Conservation (phyloP, 1,140 invertebrate genomes). For the Ganaspis sp. region DNA sequence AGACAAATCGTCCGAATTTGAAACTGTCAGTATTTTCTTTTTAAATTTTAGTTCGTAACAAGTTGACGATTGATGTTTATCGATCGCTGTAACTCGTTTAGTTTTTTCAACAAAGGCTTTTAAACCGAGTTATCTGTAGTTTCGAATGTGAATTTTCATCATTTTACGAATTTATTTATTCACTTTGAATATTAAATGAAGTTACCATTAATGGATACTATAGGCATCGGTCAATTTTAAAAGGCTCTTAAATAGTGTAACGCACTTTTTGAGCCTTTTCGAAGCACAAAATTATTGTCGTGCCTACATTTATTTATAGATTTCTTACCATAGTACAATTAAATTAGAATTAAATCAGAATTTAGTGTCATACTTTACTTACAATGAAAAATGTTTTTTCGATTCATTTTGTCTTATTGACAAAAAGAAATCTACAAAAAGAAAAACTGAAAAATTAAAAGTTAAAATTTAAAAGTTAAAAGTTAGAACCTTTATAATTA, state of each 20-base stretch:
- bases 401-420: too few species aligned
- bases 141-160: constrained; percentile 45
- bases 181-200: constrained; percentile 53
- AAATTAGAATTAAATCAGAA: constrained; percentile 30
- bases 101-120: constrained; percentile 5
- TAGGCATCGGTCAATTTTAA: background rate
- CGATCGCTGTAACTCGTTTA: background rate
- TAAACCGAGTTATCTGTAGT: background rate
- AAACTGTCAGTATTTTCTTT: constrained; percentile 42
- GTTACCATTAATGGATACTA: constrained; percentile 44
- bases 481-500: too few species aligned
- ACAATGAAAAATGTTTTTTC: too few species aligned
- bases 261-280: background rate
- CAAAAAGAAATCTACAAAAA: too few species aligned
- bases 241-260: background rate
- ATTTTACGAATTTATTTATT: constrained; percentile 67
- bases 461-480: too few species aligned
- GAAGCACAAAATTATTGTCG: background rate
- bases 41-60: background rate
- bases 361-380: constrained; percentile 32
- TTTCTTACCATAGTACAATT: constrained; percentile 17
- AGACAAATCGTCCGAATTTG: constrained; percentile 31
- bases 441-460: too few species aligned
- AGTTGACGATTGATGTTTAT: background rate
- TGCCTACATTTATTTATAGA: background rate